phyloP scores from a whole-genome alignment of 2,888 invertebrate genomes.

The Autographa gamma region DNA sequence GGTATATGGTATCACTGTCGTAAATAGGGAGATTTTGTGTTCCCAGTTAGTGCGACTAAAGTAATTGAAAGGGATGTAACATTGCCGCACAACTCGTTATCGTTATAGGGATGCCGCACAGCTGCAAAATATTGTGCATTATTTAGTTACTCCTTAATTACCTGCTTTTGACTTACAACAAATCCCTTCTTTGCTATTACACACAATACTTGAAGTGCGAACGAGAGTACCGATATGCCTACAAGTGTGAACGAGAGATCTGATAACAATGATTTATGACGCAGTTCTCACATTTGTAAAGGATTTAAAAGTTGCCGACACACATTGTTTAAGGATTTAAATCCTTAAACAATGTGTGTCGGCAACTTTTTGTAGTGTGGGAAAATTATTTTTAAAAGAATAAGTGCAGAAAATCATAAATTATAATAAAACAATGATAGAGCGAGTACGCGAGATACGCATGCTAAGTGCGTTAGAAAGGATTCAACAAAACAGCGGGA shows the following conservation, averaged over 20 bases:
- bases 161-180: slow-evolving; percentile 11
- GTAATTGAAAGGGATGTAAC: slow-evolving; percentile 11
- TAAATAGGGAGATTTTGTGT: slow-evolving; percentile 8
- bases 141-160: slow-evolving; percentile 10
- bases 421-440: not conserved
- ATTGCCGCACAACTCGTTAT: slow-evolving; percentile 12
- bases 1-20: slow-evolving; percentile 11
- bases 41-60: slow-evolving; percentile 8
- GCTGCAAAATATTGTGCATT: slow-evolving; percentile 10
- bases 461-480: slow-evolving; percentile 10
- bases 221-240: slow-evolving; percentile 12
- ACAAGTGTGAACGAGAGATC: slow-evolving; percentile 6
- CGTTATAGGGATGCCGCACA: slow-evolving; percentile 11
- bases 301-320: too few species aligned
- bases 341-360: not conserved
- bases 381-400: slow-evolving; percentile 10
- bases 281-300: slow-evolving; percentile 12
- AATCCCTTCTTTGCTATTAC: slow-evolving; percentile 14
- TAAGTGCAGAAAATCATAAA: slow-evolving; percentile 1
- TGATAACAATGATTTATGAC: slow-evolving; percentile 13
- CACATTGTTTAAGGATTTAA: too few species aligned
- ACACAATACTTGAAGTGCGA: slow-evolving; percentile 12
- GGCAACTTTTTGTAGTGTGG: slow-evolving; percentile 10
- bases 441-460: slow-evolving; percentile 13
- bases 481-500: slow-evolving; percentile 10